phyloP scores from a whole-genome alignment of 1,140 invertebrate genomes.

The Chymomyza costata region DNA sequence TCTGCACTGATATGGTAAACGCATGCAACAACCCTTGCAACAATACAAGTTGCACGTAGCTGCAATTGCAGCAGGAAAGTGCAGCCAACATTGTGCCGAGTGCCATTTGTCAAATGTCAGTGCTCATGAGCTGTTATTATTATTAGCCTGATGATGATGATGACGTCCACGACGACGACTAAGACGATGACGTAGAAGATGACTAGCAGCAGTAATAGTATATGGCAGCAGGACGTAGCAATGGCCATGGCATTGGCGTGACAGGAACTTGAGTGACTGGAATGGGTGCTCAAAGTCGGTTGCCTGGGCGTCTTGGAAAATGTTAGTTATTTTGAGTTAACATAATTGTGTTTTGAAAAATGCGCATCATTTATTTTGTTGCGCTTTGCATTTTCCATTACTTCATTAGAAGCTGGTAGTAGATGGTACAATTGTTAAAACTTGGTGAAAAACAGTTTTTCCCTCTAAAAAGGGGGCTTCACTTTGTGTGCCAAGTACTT shows the following conservation, averaged over 20 bases:
- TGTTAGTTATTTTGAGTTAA: constrained; percentile 21
- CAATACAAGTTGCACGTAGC: background rate
- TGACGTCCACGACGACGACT: too few species aligned
- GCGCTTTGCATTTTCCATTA: constrained; percentile 67
- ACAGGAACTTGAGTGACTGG: too few species aligned
- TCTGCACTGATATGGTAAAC: too few species aligned
- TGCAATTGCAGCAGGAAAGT: too few species aligned
- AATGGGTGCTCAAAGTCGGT: too few species aligned
- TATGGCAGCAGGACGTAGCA: constrained; percentile 5
- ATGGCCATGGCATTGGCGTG: constrained; percentile 9
- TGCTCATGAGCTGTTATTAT: constrained; percentile 70
- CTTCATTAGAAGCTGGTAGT: constrained; percentile 46
- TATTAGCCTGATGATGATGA: constrained; percentile 49
- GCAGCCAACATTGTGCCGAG: too few species aligned
- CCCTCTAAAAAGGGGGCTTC: constrained; percentile 2
- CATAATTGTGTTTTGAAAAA: constrained; percentile 65
- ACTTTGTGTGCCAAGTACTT: too few species aligned
- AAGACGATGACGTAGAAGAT: too few species aligned
- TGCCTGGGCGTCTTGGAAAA: constrained; percentile 9
- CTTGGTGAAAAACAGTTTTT: background rate
- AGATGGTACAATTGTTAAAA: background rate
- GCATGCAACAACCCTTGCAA: too few species aligned
- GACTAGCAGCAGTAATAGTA: too few species aligned
- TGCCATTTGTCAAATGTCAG: constrained; percentile 64
- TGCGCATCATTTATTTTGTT: constrained; percentile 59